Evolutionary conservation across 2,888 invertebrate genomes (phyloP).

Genomic region (Parthenolecanium corni): DNA sequence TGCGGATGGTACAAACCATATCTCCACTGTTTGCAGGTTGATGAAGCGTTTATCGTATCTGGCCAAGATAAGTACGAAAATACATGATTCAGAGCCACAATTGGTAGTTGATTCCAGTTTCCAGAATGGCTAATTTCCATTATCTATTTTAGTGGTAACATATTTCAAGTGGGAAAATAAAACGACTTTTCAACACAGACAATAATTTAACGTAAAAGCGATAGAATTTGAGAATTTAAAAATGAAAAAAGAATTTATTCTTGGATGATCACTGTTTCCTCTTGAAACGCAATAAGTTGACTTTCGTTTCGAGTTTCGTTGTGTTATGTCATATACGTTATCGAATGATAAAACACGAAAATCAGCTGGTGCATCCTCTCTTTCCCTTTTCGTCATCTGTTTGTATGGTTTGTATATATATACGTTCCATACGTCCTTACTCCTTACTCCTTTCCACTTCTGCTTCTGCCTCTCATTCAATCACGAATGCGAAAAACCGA

Average conservation of each 20-base stretch:
- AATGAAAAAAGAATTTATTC: background rate
- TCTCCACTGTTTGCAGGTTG: slow-evolving; percentile 48
- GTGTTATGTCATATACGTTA: slow-evolving; percentile 17
- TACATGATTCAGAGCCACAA: slow-evolving; percentile 41
- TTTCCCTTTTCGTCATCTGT: no score
- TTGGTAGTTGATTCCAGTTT: slow-evolving; percentile 41
- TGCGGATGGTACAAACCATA: slow-evolving; percentile 42
- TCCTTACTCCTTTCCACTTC: no score
- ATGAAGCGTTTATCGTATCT: slow-evolving; percentile 45
- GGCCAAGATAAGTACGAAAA: slow-evolving; percentile 40
- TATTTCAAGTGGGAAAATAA: background rate
- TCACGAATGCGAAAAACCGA: no score
- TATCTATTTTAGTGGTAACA: background rate
- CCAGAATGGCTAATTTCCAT: slow-evolving; percentile 20
- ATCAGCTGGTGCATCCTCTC: slow-evolving; percentile 11
- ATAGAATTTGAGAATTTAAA: background rate
- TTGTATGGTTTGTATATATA: no score
- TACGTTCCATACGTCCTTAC: no score
- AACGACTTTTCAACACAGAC: background rate
- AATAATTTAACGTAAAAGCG: background rate
- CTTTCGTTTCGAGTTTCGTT: background rate
- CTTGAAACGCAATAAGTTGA: slow-evolving; percentile 1
- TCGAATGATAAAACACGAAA: slow-evolving; percentile 1
- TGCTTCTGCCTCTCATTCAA: no score
- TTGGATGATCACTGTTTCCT: slow-evolving; percentile 3